Evolutionary conservation across 1,140 invertebrate genomes (phyloP).

Genomic region (Bombus polaris): DNA sequence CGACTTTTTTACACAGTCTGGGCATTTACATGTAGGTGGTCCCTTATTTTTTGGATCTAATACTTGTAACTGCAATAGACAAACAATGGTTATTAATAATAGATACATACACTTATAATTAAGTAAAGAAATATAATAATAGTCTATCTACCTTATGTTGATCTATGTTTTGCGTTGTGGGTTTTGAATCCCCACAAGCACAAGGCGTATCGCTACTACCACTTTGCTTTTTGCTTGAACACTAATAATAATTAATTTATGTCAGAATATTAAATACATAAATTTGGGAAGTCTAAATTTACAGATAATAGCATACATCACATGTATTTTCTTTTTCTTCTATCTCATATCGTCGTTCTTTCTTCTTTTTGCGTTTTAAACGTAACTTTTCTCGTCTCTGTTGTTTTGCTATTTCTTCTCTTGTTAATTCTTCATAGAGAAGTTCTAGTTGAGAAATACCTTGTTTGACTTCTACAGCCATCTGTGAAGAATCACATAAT

Average conservation of each 20-base stretch:
- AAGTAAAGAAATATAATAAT: constrained; percentile 4
- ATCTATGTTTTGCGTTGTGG: constrained; percentile 73
- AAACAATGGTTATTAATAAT: background rate
- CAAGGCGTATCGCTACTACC: constrained; percentile 59
- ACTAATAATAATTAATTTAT: constrained; percentile 61
- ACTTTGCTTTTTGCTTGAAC: constrained; percentile 60
- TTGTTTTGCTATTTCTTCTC: constrained; percentile 92
- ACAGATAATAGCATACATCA: constrained; percentile 71
- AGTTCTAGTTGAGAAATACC: constrained; percentile 94
- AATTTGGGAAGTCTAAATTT: background rate
- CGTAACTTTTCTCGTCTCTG: constrained; percentile 93
- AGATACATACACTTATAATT: background rate
- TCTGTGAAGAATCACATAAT: constrained; percentile 80
- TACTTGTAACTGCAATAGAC: constrained; percentile 74
- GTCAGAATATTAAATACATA: constrained; percentile 6
- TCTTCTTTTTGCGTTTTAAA: constrained; percentile 93
- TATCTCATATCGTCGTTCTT: constrained; percentile 83
- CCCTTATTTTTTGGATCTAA: constrained; percentile 81
- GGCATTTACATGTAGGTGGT: constrained; percentile 76
- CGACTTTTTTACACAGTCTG: constrained; percentile 76
- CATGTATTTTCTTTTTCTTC: constrained; percentile 84
- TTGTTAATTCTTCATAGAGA: constrained; percentile 90
- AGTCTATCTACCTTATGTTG: constrained; percentile 75
- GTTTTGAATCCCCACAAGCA: constrained; percentile 70
- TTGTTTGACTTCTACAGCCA: constrained; percentile 93